Conservation (phyloP, 2,797 vertebrate species). For the Anableps anableps region DNA sequence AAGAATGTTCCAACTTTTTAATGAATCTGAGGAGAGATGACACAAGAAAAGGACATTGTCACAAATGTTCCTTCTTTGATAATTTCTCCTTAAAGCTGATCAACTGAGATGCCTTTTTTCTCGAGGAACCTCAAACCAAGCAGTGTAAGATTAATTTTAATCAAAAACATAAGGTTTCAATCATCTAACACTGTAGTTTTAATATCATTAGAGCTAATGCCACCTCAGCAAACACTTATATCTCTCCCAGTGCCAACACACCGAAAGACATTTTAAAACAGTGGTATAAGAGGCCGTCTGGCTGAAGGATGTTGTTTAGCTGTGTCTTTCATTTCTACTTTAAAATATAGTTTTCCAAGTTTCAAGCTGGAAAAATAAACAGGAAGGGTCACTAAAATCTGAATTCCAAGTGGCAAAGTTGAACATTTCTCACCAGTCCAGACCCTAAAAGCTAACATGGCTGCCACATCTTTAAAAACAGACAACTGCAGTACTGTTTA, state of each 20-base stretch:
- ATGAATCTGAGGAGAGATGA: slow-evolving; percentile 86
- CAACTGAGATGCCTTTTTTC: slow-evolving; percentile 10
- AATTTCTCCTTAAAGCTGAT: slow-evolving; percentile 25
- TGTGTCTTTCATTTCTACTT: not conserved
- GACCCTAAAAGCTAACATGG: not conserved
- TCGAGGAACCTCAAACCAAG: not conserved
- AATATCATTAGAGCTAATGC: not conserved
- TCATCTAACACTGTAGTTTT: not conserved
- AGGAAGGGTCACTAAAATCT: not conserved
- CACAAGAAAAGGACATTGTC: slow-evolving; percentile 40
- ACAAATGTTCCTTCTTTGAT: slow-evolving; percentile 16
- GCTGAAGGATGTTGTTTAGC: not conserved
- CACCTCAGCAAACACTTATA: not conserved
- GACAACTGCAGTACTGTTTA: not conserved
- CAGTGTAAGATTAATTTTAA: not conserved
- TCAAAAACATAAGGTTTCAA: not conserved
- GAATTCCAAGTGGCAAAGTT: not conserved
- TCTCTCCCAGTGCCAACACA: not conserved
- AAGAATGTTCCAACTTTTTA: slow-evolving; percentile 98
- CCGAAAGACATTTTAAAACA: not conserved
- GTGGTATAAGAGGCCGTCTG: no score
- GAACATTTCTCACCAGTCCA: not conserved
- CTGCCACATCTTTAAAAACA: not conserved
- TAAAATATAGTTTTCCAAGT: not conserved
- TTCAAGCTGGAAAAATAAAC: not conserved